Percentiles rank a stretch among this genome's conserved stretches.
phyloP scores from a whole-genome alignment of 2,888 invertebrate genomes.

The Craniophora ligustri region DNA sequence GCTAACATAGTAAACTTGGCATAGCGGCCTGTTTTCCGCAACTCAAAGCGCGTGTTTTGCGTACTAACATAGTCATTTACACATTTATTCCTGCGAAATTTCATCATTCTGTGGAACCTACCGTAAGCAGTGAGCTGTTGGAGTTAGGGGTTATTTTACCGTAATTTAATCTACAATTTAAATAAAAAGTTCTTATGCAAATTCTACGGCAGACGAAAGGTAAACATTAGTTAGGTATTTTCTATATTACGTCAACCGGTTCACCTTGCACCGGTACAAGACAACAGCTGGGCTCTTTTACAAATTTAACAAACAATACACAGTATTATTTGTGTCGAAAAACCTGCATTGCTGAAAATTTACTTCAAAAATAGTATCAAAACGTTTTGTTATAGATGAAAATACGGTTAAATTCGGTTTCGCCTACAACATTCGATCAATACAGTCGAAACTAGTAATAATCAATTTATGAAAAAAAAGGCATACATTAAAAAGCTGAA shows the following conservation, averaged over 20 bases:
- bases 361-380: neutral
- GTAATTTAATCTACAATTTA: neutral
- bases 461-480: slow-evolving; percentile 30
- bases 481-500: slow-evolving; percentile 40
- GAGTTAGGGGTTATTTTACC: neutral
- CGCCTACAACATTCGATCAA: no score
- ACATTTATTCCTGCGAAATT: no score
- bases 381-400: no score
- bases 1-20: no score
- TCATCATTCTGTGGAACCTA: no score
- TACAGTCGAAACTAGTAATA: neutral
- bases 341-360: neutral
- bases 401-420: neutral
- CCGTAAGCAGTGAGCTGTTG: no score
- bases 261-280: slow-evolving; percentile 14
- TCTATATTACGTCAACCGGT: slow-evolving; percentile 11
- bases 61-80: no score
- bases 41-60: no score
- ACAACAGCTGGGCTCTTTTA: neutral
- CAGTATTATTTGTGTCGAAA: neutral
- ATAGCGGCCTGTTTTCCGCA: no score
- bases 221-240: slow-evolving; percentile 5
- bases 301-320: no score
- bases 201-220: neutral
- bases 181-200: neutral